Percentiles rank a stretch among this genome's conserved stretches.
These are phyloP conservation scores for Trachymyrmex cornetzi DNA, from an alignment of 1,140 invertebrate genomes.

Conservation along the genomic window DNA sequence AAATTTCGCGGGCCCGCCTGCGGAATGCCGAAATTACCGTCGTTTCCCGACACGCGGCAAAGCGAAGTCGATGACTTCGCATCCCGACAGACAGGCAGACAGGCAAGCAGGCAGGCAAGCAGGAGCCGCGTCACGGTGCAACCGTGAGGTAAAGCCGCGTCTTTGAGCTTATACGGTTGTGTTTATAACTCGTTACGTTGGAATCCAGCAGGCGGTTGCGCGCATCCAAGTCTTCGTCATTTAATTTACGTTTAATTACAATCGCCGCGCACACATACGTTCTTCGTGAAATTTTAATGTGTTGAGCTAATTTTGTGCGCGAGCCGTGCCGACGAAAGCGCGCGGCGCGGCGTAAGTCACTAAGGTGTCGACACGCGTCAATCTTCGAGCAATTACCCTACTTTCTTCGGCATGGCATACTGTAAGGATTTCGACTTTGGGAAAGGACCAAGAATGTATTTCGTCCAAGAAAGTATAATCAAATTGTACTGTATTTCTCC, in stretches of 20 bases:
- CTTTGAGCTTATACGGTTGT: slow-evolving; percentile 34
- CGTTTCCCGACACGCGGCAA: slow-evolving; percentile 45
- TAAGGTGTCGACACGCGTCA: background rate
- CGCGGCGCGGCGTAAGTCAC: background rate
- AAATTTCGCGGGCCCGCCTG: slow-evolving; percentile 49
- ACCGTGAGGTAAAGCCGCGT: background rate
- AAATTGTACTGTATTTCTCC: too few species aligned
- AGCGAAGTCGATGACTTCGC: slow-evolving; percentile 44
- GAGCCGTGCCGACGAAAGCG: background rate
- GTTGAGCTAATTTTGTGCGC: slow-evolving; percentile 22
- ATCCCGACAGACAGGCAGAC: slow-evolving; percentile 20
- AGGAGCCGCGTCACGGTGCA: slow-evolving; percentile 24
- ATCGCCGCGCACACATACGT: background rate
- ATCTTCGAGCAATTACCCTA: background rate
- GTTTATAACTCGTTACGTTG: slow-evolving; percentile 42
- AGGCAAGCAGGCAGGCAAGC: background rate
- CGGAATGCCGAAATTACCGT: slow-evolving; percentile 57
- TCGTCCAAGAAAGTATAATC: too few species aligned
- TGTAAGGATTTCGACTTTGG: too few species aligned
- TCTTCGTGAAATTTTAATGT: slow-evolving; percentile 17
- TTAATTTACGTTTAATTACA: slow-evolving; percentile 62
- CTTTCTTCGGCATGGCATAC: background rate
- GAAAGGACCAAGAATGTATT: too few species aligned
- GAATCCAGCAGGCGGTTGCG: slow-evolving; percentile 34
- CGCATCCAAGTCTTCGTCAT: slow-evolving; percentile 23